Percentiles rank a stretch among this genome's conserved stretches.
phyloP scores from a whole-genome alignment of 1,140 invertebrate species.

The Procambarus clarkii region DNA sequence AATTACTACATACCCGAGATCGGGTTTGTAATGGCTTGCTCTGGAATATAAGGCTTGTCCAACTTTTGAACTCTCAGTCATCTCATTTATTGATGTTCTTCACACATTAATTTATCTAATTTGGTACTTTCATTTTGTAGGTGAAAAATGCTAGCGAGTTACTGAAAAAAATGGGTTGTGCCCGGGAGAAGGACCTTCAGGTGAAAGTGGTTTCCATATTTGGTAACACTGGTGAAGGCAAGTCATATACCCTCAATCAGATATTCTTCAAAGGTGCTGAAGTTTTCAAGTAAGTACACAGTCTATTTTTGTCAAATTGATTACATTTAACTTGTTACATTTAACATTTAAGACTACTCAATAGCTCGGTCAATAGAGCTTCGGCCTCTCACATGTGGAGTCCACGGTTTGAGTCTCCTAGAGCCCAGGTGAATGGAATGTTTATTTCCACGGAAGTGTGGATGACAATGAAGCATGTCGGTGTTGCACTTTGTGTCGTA shows the following conservation, averaged over 20 bases:
- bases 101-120: too few relatives aligned
- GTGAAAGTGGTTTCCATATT: slow-evolving; percentile 92
- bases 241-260: slow-evolving; percentile 89
- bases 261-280: slow-evolving; percentile 86
- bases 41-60: too few relatives aligned
- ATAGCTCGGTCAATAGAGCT: too few relatives aligned
- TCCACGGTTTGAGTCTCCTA: too few relatives aligned
- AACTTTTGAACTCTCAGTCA: too few relatives aligned
- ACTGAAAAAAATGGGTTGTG: slow-evolving; percentile 51
- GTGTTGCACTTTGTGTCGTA: neutral
- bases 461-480: neutral
- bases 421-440: too few relatives aligned
- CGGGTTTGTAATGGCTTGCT: too few relatives aligned
- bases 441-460: too few relatives aligned
- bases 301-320: neutral
- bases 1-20: too few relatives aligned
- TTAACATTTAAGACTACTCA: neutral
- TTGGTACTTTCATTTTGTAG: neutral
- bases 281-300: slow-evolving; percentile 75
- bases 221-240: slow-evolving; percentile 91
- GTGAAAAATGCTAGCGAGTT: slow-evolving; percentile 48
- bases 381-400: too few relatives aligned
- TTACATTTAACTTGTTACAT: neutral
- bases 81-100: too few relatives aligned
- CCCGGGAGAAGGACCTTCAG: slow-evolving; percentile 71